Evolutionary conservation across 2,113 vertebrate species (phyloP), one percentile per base, ranked within the genome.

Genomic region (Cynoglossus semilaevis): DNA sequence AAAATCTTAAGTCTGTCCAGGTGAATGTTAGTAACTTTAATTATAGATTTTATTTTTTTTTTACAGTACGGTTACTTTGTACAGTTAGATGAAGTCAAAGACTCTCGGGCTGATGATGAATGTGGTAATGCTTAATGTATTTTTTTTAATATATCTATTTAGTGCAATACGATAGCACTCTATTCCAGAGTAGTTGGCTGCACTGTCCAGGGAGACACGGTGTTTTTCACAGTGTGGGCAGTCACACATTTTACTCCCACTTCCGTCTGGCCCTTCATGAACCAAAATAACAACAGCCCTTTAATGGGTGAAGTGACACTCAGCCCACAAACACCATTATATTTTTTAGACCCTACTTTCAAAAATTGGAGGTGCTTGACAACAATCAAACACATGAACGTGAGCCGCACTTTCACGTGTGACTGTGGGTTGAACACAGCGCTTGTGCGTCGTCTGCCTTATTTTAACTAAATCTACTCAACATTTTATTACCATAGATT

Each of bases 301-400:
- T 18, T 18, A 36, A 50, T 15, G 41, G 56, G 54, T 59, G 50
- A 53, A 69, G 61, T 57, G 60, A 35, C 47, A 62, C 62, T 76
- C 49, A 48, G 50, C 29, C 41, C n/a, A 45, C 61, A 58, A 43
- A 58, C 40, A 50, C 19, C 19, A 64, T 70, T 66, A 43, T 11
- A 19, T 10, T 61, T 49, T 15, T 64, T 15, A 19, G 12, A 19
- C 11, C n/a, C 1, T 41, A 11, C 48, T 51, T 67, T 56, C 8
- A 56, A n/a, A 19, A 17, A 40, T 55, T 2, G 38, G 12, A 58
- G 18, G 44, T 47, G 40, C 49, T 52, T 58, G 42, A 57, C 56
- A 50, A 60, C 47, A 61, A 61, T 8, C 48, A 69, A n/a, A 3
- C 8, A n/a, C n/a, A n/a, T n/a, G n/a, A n/a, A n/a, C n/a, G n/a